phyloP scores from a whole-genome alignment of 2,888 invertebrate genomes.

The Tetrapedia diversipes region DNA sequence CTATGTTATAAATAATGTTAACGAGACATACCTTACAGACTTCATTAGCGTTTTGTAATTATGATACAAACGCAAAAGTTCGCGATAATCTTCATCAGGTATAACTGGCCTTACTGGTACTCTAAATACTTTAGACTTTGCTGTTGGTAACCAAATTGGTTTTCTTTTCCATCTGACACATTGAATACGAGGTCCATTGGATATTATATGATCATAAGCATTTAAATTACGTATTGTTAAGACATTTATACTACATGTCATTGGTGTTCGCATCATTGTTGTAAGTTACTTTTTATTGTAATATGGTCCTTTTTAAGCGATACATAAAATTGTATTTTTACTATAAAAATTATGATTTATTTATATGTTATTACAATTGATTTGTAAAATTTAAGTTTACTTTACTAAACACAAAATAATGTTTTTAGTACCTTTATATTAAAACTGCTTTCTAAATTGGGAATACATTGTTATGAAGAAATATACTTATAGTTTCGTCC shows the following conservation, averaged over 20 bases:
- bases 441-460: slow-evolving; percentile 19
- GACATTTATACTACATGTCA: slow-evolving; percentile 9
- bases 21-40: slow-evolving; percentile 83
- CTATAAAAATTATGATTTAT: background rate
- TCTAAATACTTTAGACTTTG: slow-evolving; percentile 90
- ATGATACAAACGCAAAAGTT: slow-evolving; percentile 87
- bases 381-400: background rate
- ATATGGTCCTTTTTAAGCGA: background rate
- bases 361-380: background rate
- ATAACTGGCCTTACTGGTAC: slow-evolving; percentile 86
- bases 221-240: slow-evolving; percentile 40
- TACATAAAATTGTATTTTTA: background rate
- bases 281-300: background rate
- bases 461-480: background rate
- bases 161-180: slow-evolving; percentile 87
- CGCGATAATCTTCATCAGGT: slow-evolving; percentile 86
- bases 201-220: slow-evolving; percentile 36
- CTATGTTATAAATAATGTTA: background rate
- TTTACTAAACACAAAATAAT: background rate
- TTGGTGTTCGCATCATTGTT: slow-evolving; percentile 37
- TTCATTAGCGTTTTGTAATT: slow-evolving; percentile 86
- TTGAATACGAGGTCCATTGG: slow-evolving; percentile 60
- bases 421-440: background rate
- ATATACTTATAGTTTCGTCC: background rate
- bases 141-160: slow-evolving; percentile 91